Conservation (phyloP, 2,797 vertebrate species). For the Rhinella marina region DNA sequence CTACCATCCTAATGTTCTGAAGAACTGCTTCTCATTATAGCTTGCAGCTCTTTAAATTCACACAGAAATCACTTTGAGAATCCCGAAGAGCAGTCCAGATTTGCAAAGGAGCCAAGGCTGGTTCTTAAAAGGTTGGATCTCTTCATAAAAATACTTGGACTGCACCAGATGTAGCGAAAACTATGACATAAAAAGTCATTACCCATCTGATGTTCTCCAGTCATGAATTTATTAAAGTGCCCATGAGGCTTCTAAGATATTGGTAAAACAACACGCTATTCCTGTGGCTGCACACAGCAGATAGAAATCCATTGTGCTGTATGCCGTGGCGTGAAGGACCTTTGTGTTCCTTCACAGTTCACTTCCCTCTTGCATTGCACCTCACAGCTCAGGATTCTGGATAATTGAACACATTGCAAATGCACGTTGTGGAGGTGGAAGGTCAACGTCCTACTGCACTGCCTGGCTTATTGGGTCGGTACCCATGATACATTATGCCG, state of each 20-base stretch:
- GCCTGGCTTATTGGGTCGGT: constrained; percentile 7
- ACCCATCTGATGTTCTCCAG: neutral
- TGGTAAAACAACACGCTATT: neutral
- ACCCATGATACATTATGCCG: neutral
- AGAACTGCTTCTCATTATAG: neutral
- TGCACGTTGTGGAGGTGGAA: neutral
- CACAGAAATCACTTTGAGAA: neutral
- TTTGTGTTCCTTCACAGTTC: constrained; percentile 29
- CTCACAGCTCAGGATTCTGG: constrained; percentile 1
- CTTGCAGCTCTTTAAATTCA: neutral
- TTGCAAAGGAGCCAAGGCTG: neutral
- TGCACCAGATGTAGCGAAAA: neutral
- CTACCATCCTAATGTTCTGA: neutral
- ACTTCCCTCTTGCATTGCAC: neutral
- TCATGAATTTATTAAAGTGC: neutral
- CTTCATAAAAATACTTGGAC: neutral
- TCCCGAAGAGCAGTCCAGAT: neutral
- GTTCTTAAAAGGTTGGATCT: neutral
- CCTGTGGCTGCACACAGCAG: neutral
- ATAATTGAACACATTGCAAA: constrained; percentile 1
- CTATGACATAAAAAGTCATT: neutral
- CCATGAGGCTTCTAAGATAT: neutral
- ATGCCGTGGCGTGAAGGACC: neutral
- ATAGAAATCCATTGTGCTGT: neutral
- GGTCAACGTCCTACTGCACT: neutral